Evolutionary conservation across 2,797 vertebrate species (phyloP).

Genomic region (Anabas testudineus): DNA sequence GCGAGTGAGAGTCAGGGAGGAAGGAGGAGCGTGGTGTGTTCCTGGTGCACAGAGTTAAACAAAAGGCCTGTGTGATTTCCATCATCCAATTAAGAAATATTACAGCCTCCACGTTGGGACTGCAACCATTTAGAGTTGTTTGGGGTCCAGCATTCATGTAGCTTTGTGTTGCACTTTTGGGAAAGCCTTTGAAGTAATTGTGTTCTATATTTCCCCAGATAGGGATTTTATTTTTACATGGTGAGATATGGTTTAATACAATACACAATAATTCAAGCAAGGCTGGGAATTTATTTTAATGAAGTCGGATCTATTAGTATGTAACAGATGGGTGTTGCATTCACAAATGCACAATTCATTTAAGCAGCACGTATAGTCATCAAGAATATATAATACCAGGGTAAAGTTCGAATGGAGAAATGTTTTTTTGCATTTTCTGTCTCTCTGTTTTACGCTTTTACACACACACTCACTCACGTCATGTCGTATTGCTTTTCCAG

Average conservation of each 20-base stretch:
- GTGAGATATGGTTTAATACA: conserved; percentile 63
- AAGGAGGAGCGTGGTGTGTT: conserved; percentile 36
- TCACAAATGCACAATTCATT: conserved; percentile 65
- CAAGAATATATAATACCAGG: conserved; percentile 34
- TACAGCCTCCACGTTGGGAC: conserved; percentile 77
- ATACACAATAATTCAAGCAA: conserved; percentile 62
- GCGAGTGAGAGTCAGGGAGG: conserved; percentile 45
- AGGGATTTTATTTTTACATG: conserved; percentile 70
- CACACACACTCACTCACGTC: conserved; percentile 31
- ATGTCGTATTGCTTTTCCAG: conserved; percentile 43
- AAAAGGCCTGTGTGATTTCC: conserved; percentile 80
- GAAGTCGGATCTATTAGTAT: conserved; percentile 60
- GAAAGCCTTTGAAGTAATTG: conserved; percentile 80
- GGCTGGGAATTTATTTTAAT: conserved; percentile 68
- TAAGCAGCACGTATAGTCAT: conserved; percentile 49
- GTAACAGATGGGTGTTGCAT: conserved; percentile 70
- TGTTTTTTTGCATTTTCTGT: conserved; percentile 1
- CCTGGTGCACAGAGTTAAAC: conserved; percentile 69
- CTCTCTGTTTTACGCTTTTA: conserved; percentile 26
- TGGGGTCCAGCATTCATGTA: conserved; percentile 64
- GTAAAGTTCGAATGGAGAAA: conserved; percentile 35
- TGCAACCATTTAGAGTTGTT: conserved; percentile 72
- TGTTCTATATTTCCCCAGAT: conserved; percentile 75
- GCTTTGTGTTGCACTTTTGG: conserved; percentile 66
- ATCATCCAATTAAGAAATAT: conserved; percentile 82